phyloP scores from a whole-genome alignment of 2,797 vertebrate genomes.

The Sebastes minor region DNA sequence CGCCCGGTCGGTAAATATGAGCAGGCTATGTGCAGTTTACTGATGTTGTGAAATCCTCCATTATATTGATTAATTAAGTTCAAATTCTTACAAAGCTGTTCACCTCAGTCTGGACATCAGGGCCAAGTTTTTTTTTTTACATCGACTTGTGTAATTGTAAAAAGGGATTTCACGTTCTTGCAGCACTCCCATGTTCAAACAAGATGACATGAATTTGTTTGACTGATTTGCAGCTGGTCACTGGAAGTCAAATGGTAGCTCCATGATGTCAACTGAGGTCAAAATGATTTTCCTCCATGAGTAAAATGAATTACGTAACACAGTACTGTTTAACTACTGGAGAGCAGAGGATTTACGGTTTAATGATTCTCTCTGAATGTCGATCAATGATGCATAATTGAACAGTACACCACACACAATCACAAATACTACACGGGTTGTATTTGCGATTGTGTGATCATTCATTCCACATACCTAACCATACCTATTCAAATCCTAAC shows the following conservation, averaged over 20 bases:
- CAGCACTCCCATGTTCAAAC: not conserved
- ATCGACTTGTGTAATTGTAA: not conserved
- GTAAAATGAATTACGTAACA: conserved; percentile 4
- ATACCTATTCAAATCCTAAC: not conserved
- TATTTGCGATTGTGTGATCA: not conserved
- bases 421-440: not conserved
- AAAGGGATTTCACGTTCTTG: not conserved
- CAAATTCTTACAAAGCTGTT: not conserved
- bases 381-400: not conserved
- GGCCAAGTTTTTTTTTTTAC: too few relatives aligned
- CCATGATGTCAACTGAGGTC: not conserved
- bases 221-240: not conserved
- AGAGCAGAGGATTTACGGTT: conserved; percentile 30
- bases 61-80: not conserved
- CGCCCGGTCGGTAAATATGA: not conserved
- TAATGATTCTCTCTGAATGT: not conserved
- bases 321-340: not conserved
- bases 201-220: not conserved
- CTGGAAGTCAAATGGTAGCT: not conserved
- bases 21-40: not conserved
- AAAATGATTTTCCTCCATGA: not conserved
- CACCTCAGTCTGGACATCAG: not conserved
- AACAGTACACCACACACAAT: not conserved
- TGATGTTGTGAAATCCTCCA: not conserved
- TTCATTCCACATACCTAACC: not conserved